Conservation (phyloP, 2,888 invertebrate genomes). For the Drosophila picticornis region DNA sequence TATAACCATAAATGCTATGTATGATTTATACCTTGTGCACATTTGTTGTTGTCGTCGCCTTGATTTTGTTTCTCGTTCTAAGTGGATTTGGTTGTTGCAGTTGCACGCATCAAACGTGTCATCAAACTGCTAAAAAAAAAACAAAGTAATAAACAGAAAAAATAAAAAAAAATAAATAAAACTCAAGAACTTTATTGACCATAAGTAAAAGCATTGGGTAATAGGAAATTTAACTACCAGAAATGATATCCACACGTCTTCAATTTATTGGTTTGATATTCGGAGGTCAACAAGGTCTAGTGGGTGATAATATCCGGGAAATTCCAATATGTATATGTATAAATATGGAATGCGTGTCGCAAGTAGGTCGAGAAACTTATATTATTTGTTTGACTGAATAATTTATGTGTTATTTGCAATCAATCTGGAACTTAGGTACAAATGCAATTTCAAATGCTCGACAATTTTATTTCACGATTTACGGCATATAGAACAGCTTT, state of each 20-base stretch:
- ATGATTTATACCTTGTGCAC: slow-evolving; percentile 41
- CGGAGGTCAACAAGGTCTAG: background rate
- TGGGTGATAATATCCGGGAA: background rate
- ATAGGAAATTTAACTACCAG: background rate
- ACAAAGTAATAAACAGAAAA: background rate
- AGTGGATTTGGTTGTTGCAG: slow-evolving; percentile 56
- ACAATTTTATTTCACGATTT: background rate
- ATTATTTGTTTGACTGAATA: background rate
- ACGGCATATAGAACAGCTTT: background rate
- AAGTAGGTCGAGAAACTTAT: background rate
- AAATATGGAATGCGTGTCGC: background rate
- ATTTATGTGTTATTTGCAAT: background rate
- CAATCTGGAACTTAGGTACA: background rate
- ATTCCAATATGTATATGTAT: background rate
- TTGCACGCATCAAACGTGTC: slow-evolving; percentile 19
- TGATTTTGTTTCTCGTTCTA: slow-evolving; percentile 57
- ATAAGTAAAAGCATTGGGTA: background rate
- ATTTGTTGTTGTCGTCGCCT: slow-evolving; percentile 47
- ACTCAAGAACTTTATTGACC: background rate
- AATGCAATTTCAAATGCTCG: background rate
- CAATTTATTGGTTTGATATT: background rate
- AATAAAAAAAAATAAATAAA: background rate
- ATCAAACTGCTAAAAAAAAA: background rate
- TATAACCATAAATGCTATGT: slow-evolving; percentile 47
- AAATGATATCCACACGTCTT: background rate